These are phyloP conservation scores for Ischnus inquisitorius DNA, from an alignment of 2,888 invertebrate species.

Conservation along the genomic window DNA sequence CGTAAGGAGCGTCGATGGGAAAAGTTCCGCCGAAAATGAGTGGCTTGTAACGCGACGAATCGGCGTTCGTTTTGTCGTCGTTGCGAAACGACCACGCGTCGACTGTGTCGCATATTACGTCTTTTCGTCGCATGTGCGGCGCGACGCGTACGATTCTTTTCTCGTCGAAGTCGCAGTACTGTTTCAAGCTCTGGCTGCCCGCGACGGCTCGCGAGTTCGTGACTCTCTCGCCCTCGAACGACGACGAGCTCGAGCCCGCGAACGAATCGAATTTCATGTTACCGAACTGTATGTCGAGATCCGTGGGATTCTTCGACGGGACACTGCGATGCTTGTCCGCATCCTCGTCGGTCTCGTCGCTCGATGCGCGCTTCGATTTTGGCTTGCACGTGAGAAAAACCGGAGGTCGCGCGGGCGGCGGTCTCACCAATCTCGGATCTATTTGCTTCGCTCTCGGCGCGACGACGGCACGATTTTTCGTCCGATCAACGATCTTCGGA, in stretches of 20 bases:
- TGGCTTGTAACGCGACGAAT: conserved; percentile 86
- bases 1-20: conserved; percentile 92
- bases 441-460: conserved; percentile 69
- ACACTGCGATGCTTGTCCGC: background rate
- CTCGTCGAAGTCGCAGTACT: conserved; percentile 83
- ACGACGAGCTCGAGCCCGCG: conserved; percentile 71
- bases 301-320: conserved; percentile 73
- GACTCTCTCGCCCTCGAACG: conserved; percentile 42
- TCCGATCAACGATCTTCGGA: conserved; percentile 73
- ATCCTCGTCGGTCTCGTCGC: conserved; percentile 62
- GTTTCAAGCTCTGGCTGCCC: conserved; percentile 76
- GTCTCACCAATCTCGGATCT: conserved; percentile 73
- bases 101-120: conserved; percentile 88
- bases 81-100: conserved; percentile 87
- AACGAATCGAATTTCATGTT: conserved; percentile 76
- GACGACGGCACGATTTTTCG: conserved; percentile 31
- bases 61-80: conserved; percentile 68
- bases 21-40: conserved; percentile 94
- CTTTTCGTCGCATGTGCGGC: conserved; percentile 85
- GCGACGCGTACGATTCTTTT: conserved; percentile 82
- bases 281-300: conserved; percentile 82
- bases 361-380: conserved; percentile 67
- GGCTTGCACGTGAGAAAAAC: conserved; percentile 81
- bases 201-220: conserved; percentile 45
- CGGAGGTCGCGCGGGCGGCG: conserved; percentile 76